phyloP scores from a whole-genome alignment of 2,888 invertebrate species.

The Pasiphila rectangulata region DNA sequence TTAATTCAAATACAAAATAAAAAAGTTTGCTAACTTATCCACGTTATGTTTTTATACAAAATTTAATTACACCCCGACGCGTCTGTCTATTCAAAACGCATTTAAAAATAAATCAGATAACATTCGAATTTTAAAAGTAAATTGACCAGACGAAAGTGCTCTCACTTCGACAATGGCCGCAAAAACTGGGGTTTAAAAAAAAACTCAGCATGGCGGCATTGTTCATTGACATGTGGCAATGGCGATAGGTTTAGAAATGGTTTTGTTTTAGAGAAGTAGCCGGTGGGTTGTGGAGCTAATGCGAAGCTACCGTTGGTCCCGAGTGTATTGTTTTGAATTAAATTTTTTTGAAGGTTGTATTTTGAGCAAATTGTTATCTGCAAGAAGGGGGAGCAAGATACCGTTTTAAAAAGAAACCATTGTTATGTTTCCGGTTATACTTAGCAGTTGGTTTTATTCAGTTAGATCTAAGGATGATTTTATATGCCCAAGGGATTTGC shows the following conservation, averaged over 20 bases:
- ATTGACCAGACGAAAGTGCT: slow-evolving; percentile 61
- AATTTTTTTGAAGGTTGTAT: no score
- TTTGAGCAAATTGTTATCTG: no score
- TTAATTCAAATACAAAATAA: neutral
- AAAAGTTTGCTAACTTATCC: no score
- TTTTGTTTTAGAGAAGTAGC: slow-evolving; percentile 28
- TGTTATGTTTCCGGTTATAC: no score
- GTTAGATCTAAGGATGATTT: no score
- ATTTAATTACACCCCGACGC: slow-evolving; percentile 11
- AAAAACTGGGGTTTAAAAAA: slow-evolving; percentile 38
- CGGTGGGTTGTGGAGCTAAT: slow-evolving; percentile 1
- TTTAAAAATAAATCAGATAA: slow-evolving; percentile 37
- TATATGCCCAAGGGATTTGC: no score
- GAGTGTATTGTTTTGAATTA: no score
- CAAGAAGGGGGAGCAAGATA: no score
- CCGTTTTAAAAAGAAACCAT: no score
- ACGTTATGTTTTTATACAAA: neutral
- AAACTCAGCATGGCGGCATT: slow-evolving; percentile 37
- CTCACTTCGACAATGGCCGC: slow-evolving; percentile 46
- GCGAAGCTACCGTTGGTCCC: neutral
- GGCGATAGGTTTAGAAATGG: slow-evolving; percentile 32
- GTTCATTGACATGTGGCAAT: slow-evolving; percentile 46
- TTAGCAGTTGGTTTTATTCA: no score
- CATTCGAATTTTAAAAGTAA: slow-evolving; percentile 43
- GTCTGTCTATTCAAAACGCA: slow-evolving; percentile 25